A percentile compares a stretch with the other conserved stretches of the same genome.
Conservation (phyloP, 2,888 invertebrate species). For the Mythimna albipuncta region DNA sequence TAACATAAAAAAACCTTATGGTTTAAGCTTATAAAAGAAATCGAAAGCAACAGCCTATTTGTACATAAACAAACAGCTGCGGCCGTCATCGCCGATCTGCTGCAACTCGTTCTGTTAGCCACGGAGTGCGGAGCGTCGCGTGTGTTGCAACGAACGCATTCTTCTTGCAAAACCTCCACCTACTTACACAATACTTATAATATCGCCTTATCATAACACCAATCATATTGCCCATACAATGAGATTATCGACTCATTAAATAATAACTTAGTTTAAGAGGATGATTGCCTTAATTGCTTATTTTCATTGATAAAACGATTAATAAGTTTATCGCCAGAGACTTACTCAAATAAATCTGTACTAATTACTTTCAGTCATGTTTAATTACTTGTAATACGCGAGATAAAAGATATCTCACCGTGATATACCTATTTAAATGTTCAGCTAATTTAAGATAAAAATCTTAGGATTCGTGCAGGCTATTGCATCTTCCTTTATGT, state of each 20-base stretch:
- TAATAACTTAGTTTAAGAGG: background rate
- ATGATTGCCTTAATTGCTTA: conserved; percentile 3
- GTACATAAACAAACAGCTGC: conserved; percentile 53
- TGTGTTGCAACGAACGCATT: conserved; percentile 73
- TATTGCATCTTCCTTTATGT: background rate
- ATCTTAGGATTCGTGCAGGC: conserved; percentile 3
- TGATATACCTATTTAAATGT: conserved; percentile 26
- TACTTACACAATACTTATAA: conserved; percentile 57
- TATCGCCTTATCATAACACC: conserved; percentile 45
- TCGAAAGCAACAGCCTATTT: conserved; percentile 31
- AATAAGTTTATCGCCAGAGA: conserved; percentile 17
- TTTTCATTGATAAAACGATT: conserved; percentile 28
- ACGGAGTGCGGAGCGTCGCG: conserved; percentile 46
- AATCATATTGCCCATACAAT: conserved; percentile 35
- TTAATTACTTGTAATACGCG: conserved; percentile 39
- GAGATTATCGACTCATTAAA: no score
- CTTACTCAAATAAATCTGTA: conserved; percentile 29
- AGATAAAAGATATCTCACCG: conserved; percentile 38
- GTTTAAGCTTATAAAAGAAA: background rate
- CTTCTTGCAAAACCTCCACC: conserved; percentile 69
- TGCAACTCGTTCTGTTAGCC: conserved; percentile 53
- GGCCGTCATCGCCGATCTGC: conserved; percentile 51
- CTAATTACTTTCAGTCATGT: conserved; percentile 25
- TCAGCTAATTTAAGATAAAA: conserved; percentile 28
- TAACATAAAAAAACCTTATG: background rate